Evolutionary conservation across 1,140 invertebrate species (phyloP), one percentile per base, ranked within the genome.

Genomic region (Uloborus diversus): DNA sequence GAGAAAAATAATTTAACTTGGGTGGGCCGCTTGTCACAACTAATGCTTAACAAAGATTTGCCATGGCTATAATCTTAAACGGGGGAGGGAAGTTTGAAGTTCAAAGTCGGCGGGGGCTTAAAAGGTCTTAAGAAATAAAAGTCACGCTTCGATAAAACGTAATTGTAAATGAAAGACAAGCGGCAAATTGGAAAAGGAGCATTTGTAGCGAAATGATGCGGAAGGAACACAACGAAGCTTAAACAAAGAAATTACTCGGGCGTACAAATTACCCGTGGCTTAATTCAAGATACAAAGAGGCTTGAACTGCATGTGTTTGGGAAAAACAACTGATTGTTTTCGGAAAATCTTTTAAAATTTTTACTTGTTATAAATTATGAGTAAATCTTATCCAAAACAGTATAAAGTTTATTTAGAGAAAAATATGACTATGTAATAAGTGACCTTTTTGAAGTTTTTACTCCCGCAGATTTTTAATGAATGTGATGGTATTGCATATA

Each of bases 101-200:
- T 78, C 73, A 78, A 78, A 78, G 70, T 73, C 53, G 4, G n/a
- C n/a, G n/a, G 14, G 28, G 23, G 62, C 62, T 78, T 78, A 78
- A 78, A 78, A 57, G 73, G 66, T 78, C 49, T 78, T 42, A 32
- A 78, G 73, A 78, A 78, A 78, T 66, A 78, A 78, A 78, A 78
- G 73, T 78, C 73, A 78, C 62, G 73, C 59, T 78, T 51, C 73
- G 23, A 56, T 78, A 78, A 78, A 78, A 78, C 49, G 73, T 78
- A 78, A 78, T 78, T 78, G 73, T 78, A 66, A 78, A 78, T 78
- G 73, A 78, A 78, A 78, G 73, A 78, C 73, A 78, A 78, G 73
- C 73, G 73, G 73, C 73, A 78, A 78, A 78, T 78, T 78, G 73
- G 73, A 78, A 78, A 42, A 66, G 73, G 61, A 78, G 56, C 61